Base-by-base conservation (phyloP, 2,797 vertebrate genomes). In the Gadopsis marmoratus region DNA sequence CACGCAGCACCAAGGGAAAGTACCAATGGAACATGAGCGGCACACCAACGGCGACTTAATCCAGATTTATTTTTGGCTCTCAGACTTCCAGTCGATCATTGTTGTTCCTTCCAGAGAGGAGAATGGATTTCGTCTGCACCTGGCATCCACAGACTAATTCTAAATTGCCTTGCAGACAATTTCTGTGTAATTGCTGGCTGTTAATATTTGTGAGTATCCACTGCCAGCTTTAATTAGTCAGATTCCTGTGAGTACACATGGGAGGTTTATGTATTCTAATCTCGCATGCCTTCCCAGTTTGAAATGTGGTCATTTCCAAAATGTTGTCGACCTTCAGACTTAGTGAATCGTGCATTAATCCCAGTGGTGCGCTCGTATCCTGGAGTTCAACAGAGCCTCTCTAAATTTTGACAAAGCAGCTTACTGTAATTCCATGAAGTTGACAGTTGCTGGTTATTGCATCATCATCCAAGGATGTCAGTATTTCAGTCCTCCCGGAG, bases 391-490 rank as follows among this genome's bases (percentile, higher is more conserved):
- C 75, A 79, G 76, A 91, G 86, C 86, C 88, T 88, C 74, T 91
- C 89, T 80, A 80, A 79, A 90, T 86, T 92, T 88, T 88, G 90
- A 93, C 81, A 91, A 95, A 94, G 87, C 91, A 84, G 88, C 93
- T 94, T 95, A 92, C 91, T 84, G 88, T 93, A 94, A 92, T 93
- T 90, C 91, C 86, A 84, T 80, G 84, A 81, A 89, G 90, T 90
- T 92, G 89, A 92, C 90, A 88, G 90, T 95, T 95, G 88, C 93
- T 77, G 78, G 82, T 78, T 82, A 68, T 95, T 95, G 92, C 94
- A 92, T 95, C 94, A 95, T 93, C 86, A 87, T 88, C 79, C 71
- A 58, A 83, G 76, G 80, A 88, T 89, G 89, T 91, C 88, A 88
- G 86, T 80, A 75, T 84, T 85, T 82, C 85, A 85, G 58, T 82